Base-by-base conservation (phyloP, 1,140 invertebrate species). In the Anastrepha obliqua region DNA sequence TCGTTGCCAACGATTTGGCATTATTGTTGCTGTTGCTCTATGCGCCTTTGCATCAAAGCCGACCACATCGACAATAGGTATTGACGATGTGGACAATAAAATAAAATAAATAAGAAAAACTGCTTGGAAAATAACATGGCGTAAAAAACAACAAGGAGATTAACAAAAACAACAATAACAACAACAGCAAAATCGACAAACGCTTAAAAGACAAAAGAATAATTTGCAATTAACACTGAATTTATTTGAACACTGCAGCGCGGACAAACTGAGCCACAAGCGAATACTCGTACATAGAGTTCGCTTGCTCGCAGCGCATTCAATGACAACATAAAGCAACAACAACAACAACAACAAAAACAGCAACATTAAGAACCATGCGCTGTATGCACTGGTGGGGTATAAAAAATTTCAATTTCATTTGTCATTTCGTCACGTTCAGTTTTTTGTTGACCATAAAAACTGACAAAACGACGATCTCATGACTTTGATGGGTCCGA, bases 401-500 rank as follows among this genome's bases (percentile, higher is more conserved):
- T 42, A 81, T 81, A 81, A 86, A 86, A 86, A 89, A 89, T 91
- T 92, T 92, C 89, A 90, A 92, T 92, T 92, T 90, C 90, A 91
- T 91, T 91, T 89, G 90, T 89, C 88, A 90, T 90, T 90, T 91
- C 89, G 91, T 89, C 90, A 90, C 89, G 87, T 90, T 87, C 87
- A 85, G 87, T 90, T 87, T 88, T 89, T 67, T 87, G 39, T 59
- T 85, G 60, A 88, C 89, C 89, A 90, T 90, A 89, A 90, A 90
- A 89, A 64, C 60, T n/a, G 70, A 59, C 85, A 89, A 88, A 87
- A 47, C 62, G 89, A 62, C 81, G n/a, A 88, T 87, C 89, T 85
- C 11, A 87, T 86, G 64, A 88, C 91, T 91, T 91, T 91, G 91
- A 91, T 91, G 91, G 78, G 90, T 89, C 89, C 91, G 90, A 87